These are phyloP conservation scores for Malurus elegans DNA, from an alignment of 2,113 vertebrate species.

Conservation along the genomic window DNA sequence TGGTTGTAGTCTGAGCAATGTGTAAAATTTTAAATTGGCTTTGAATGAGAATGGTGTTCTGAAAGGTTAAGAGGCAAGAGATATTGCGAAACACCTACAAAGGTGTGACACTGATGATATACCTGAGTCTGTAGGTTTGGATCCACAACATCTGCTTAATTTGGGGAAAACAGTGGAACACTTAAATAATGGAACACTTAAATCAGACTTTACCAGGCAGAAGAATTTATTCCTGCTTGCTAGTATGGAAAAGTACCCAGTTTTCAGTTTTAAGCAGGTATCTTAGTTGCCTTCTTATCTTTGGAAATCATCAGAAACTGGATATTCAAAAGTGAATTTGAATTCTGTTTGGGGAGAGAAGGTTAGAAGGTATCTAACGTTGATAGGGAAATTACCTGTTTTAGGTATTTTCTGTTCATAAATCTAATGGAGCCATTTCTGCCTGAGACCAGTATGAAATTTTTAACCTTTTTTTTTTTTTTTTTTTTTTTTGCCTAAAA, in stretches of 20 bases:
- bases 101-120: background rate
- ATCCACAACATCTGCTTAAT: background rate
- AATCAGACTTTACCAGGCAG: background rate
- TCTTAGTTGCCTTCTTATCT: background rate
- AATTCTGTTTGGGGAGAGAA: background rate
- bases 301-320: background rate
- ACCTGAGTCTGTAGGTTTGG: background rate
- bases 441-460: background rate
- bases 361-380: background rate
- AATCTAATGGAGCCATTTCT: background rate
- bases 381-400: fast-evolving
- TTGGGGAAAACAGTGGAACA: background rate
- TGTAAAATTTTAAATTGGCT: background rate
- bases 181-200: background rate
- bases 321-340: background rate
- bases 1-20: background rate
- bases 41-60: background rate
- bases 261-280: background rate
- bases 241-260: background rate
- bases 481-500: background rate
- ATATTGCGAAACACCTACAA: background rate
- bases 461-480: background rate
- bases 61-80: background rate
- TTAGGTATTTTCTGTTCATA: background rate
- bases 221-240: background rate